A percentile compares a stretch with the other conserved stretches of the same genome.
These are phyloP conservation scores for Sipha maydis DNA, from an alignment of 2,888 invertebrate species.

Conservation along the genomic window DNA sequence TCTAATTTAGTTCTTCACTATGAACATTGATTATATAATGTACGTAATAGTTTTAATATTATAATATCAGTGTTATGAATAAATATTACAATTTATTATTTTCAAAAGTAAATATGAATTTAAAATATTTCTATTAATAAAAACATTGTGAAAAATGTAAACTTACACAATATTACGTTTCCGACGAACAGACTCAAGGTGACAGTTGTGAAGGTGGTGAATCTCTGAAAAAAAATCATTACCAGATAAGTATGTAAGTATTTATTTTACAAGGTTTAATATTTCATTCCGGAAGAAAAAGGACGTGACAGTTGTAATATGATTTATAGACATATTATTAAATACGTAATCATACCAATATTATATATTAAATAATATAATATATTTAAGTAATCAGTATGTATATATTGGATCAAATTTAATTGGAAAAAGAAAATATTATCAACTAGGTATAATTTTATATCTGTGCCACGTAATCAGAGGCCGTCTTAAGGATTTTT, in stretches of 20 bases:
- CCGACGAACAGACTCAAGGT: slow-evolving; percentile 93
- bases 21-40: no score
- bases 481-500: no score
- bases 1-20: no score
- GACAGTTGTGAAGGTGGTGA: slow-evolving; percentile 91
- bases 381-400: background rate
- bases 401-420: background rate
- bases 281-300: slow-evolving; percentile 60
- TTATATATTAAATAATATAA: no score
- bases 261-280: slow-evolving; percentile 48
- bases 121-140: background rate
- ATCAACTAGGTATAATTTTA: background rate
- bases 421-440: background rate
- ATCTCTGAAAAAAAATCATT: slow-evolving; percentile 76
- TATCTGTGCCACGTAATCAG: no score
- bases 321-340: background rate
- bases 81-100: no score
- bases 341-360: background rate
- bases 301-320: background rate
- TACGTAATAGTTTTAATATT: no score
- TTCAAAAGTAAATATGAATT: no score
- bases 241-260: background rate
- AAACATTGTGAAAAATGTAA: slow-evolving; percentile 42
- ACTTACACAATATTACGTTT: slow-evolving; percentile 90
- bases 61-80: no score